Base-by-base conservation (phyloP, 2,797 vertebrate genomes). In the Scolopax bukidnonensis region DNA sequence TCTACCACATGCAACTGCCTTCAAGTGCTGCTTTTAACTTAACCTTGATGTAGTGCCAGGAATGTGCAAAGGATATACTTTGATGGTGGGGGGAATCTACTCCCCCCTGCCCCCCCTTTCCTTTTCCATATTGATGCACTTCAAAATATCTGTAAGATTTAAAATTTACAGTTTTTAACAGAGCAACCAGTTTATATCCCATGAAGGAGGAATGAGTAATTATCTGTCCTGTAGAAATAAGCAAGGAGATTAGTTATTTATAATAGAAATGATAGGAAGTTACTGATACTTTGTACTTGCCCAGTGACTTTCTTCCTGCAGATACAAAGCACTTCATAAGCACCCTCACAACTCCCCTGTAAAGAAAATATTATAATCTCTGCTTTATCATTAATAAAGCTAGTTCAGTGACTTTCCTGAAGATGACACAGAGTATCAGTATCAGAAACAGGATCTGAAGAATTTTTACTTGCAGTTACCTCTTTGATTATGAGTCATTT, bases 21-120 rank as follows among this genome's bases (percentile, higher is more conserved):
- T 83, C 93, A 83, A 97, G 97, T 97, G 91, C 94, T 97, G 94
- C 97, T 96, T 96, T 97, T 94, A 98, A 96, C 93, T 97, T 97
- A 97, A 98, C 98, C 98, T 98, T 98, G 98, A 98, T 98, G 98
- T 97, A 56, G 96, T 98, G 98, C 98, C 98, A 98, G 98, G 98
- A 98, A 97, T 97, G 97, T 97, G 94, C 94, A 96, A 86, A 94
- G 95, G 91, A 97, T 97, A 95, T 59, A 93, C 95, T 97, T 97
- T 97, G 95, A 97, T 97, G 95, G 84, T 53, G n/a, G 56, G 51
- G 43, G 86, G 73, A 93, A 77, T 33, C 74, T 79, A 24, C 64
- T 84, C 9, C 36, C 15, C 28, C 11, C 9, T 36, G 36, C 36
- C 17, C 20, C 25, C 10, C 10, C 8, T 9, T 5, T 6, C 36